Percentiles rank a stretch among this genome's conserved stretches.
phyloP scores from a whole-genome alignment of 2,888 invertebrate genomes.

The Pterostichus niger region DNA sequence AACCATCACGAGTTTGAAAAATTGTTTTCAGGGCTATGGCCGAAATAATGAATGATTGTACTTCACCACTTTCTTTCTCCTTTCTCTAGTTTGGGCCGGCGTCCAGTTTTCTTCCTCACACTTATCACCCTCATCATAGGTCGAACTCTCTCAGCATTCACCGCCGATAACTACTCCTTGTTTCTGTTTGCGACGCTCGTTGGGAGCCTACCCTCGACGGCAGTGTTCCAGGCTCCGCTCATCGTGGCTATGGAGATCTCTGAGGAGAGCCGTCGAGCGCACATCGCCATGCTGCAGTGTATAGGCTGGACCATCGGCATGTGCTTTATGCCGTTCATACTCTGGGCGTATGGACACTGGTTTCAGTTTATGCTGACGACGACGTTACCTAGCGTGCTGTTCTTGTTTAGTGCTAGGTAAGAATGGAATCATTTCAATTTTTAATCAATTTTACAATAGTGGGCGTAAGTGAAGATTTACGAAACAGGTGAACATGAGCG shows the following conservation, averaged over 20 bases:
- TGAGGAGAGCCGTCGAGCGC: constrained; percentile 77
- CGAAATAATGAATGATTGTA: too few species aligned
- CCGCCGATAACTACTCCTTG: constrained; percentile 75
- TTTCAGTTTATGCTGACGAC: constrained; percentile 77
- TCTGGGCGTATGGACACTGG: constrained; percentile 79
- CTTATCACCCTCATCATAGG: constrained; percentile 76
- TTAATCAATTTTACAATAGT: too few species aligned
- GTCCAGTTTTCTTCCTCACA: constrained; percentile 78
- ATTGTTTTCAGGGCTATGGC: too few species aligned
- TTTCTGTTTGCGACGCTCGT: constrained; percentile 77
- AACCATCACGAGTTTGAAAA: too few species aligned
- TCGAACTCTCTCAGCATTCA: constrained; percentile 75
- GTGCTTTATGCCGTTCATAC: constrained; percentile 78
- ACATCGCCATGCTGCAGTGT: constrained; percentile 78
- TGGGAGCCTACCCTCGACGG: constrained; percentile 77
- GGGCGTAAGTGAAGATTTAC: too few species aligned
- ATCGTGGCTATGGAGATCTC: constrained; percentile 80
- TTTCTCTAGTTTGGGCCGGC: constrained; percentile 77
- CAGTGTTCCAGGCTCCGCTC: constrained; percentile 78
- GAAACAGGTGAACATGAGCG: too few species aligned
- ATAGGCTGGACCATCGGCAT: constrained; percentile 79
- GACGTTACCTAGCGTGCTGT: constrained; percentile 76
- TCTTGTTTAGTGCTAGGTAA: constrained; percentile 77
- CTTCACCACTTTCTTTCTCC: neutral
- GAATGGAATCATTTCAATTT: constrained; percentile 68